phyloP scores from a whole-genome alignment of 2,113 vertebrate genomes.

The crab-eating macaque (Macaca fascicularis) region DNA sequence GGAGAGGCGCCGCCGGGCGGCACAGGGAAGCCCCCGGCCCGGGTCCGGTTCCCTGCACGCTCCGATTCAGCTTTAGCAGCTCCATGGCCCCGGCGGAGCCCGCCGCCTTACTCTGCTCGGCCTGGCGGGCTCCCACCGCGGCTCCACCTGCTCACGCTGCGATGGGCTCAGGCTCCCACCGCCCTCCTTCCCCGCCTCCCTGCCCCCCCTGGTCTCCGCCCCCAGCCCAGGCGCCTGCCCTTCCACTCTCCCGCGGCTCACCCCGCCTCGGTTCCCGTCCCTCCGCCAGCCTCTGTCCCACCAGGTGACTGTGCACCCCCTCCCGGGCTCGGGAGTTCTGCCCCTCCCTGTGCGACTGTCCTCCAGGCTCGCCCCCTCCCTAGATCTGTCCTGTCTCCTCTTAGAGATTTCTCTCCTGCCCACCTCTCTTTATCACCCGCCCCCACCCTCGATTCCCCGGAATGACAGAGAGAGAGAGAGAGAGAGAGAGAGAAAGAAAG shows the following conservation, averaged over 20 bases:
- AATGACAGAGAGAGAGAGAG: neutral
- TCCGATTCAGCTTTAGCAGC: conserved; percentile 71
- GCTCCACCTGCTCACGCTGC: conserved; percentile 40
- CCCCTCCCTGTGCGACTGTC: neutral
- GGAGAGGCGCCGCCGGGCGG: neutral
- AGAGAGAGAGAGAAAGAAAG: too few species aligned
- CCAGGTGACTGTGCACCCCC: conserved; percentile 36
- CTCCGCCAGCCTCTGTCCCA: neutral
- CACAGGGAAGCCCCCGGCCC: conserved; percentile 51
- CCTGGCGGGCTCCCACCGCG: neutral
- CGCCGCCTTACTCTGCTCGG: neutral
- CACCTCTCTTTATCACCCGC: neutral
- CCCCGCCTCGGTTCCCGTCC: neutral
- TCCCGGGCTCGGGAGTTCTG: neutral
- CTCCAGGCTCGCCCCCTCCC: neutral
- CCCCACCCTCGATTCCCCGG: neutral
- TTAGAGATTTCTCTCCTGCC: conserved; percentile 7
- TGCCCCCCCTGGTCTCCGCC: conserved; percentile 16
- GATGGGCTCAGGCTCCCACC: neutral
- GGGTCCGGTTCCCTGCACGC: conserved; percentile 28
- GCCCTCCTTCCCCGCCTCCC: neutral
- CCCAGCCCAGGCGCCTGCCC: neutral
- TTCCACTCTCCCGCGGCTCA: neutral
- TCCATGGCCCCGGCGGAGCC: conserved; percentile 62
- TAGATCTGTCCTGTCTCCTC: neutral